Base-by-base conservation (phyloP, 2,888 invertebrate species). In the Trichogramma evanescens region DNA sequence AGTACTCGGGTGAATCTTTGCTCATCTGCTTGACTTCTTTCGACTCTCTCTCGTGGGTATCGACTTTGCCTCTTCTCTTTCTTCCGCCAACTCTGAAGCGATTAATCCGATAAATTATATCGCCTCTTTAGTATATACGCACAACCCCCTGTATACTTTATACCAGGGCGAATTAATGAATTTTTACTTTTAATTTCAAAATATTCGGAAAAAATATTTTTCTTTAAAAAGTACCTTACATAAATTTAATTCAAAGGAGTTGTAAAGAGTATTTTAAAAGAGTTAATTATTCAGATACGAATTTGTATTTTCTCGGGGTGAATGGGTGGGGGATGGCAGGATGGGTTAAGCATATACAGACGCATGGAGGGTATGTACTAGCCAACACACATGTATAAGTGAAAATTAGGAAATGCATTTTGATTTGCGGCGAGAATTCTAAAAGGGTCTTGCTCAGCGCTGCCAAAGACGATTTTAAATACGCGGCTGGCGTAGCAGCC, bases 381-480 rank as follows among this genome's bases (percentile, higher is more conserved):
- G 26, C 26, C 26, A 26, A 26, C 26, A 26, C 26, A 26, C 26
- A 26, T 26, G 26, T 26, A 26, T 26, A 26, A 26, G 50, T 41
- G 57, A 54, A 57, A 58, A 58, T 48, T 48, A 42, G 58, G 43
- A 58, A 61, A 61, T 61, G 61, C 54, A 58, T 61, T 61, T 58
- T 58, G 61, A 61, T 61, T 61, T 56, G 62, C 59, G 62, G 62
- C 52, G 56, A 62, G 59, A 56, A 62, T 56, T 58, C 45, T 54
- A 59, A 62, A 68, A 66, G 63, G 64, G 63, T 63, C 61, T 53
- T 63, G 55, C 58, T 26, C 66, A 63, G 65, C 66, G 63, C 69
- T 70, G 70, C 69, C 71, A 70, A 72, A 71, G 71, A 70, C 69
- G 70, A 68, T 70, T 70, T 63, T 70, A 70, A 71, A 72, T 69